Conservation (phyloP, 2,113 vertebrate species). For the Rhinogobius similis region DNA sequence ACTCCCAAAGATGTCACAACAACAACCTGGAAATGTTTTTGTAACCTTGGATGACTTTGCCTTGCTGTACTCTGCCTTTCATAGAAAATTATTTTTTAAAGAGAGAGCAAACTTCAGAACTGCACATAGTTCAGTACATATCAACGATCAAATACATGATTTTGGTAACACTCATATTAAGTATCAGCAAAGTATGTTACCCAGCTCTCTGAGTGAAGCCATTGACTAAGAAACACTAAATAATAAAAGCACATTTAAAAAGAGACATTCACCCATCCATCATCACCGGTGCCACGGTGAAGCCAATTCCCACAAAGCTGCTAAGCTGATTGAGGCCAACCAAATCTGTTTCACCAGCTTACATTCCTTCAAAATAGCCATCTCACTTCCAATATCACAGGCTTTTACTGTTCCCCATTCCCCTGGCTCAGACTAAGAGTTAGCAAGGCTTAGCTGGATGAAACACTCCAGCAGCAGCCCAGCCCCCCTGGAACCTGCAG, state of each 20-base stretch:
- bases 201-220: constrained; percentile 57
- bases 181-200: constrained; percentile 38
- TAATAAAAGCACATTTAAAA: constrained; percentile 51
- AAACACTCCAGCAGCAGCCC: constrained; percentile 77
- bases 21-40: not conserved
- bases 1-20: not conserved
- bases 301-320: constrained; percentile 83
- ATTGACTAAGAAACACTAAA: constrained; percentile 50
- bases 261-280: constrained; percentile 75
- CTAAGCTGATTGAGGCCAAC: constrained; percentile 84
- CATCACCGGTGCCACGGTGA: constrained; percentile 71
- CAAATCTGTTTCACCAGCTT: constrained; percentile 84
- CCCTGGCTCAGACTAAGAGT: constrained; percentile 78
- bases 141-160: not conserved
- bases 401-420: constrained; percentile 81
- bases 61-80: not conserved
- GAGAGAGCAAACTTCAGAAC: not conserved
- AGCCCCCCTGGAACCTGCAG: constrained; percentile 71
- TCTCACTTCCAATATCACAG: constrained; percentile 84
- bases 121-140: not conserved
- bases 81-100: not conserved
- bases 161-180: not conserved
- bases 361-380: constrained; percentile 85
- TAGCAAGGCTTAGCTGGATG: constrained; percentile 80
- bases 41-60: constrained; percentile 3